A percentile compares a stretch with the other conserved stretches of the same genome.
phyloP scores from a whole-genome alignment of 2,113 vertebrate genomes.

The Pycnonotus jocosus region DNA sequence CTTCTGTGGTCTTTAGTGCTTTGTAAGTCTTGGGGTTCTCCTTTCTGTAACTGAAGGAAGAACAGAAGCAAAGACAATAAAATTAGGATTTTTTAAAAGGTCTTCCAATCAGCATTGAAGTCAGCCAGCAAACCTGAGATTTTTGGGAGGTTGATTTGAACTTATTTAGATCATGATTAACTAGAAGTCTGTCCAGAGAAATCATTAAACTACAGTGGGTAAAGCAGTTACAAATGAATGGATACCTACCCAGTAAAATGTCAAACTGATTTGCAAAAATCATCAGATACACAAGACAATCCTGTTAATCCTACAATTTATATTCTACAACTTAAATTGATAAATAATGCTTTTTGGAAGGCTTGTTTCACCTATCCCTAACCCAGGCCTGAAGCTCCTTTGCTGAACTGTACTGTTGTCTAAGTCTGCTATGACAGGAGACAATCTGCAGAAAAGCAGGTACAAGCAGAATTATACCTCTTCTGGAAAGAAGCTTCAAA shows the following conservation, averaged over 20 bases:
- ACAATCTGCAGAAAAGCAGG: not conserved
- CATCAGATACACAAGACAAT: not conserved
- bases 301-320: not conserved
- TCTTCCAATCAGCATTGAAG: not conserved
- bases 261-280: not conserved
- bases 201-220: not conserved
- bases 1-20: not conserved
- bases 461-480: not conserved
- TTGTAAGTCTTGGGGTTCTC: not conserved
- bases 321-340: not conserved
- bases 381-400: not conserved
- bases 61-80: not conserved
- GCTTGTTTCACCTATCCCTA: not conserved
- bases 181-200: not conserved
- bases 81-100: not conserved
- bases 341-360: not conserved
- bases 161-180: not conserved
- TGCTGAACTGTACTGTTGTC: not conserved
- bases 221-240: not conserved
- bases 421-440: accelerated
- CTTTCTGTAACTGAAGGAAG: not conserved
- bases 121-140: not conserved
- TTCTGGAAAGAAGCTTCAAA: not conserved
- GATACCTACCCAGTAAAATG: not conserved
- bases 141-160: not conserved